A percentile compares a stretch with the other conserved stretches of the same genome.
Conservation (phyloP, 2,888 invertebrate species). For the Meiosimyza decipiens region DNA sequence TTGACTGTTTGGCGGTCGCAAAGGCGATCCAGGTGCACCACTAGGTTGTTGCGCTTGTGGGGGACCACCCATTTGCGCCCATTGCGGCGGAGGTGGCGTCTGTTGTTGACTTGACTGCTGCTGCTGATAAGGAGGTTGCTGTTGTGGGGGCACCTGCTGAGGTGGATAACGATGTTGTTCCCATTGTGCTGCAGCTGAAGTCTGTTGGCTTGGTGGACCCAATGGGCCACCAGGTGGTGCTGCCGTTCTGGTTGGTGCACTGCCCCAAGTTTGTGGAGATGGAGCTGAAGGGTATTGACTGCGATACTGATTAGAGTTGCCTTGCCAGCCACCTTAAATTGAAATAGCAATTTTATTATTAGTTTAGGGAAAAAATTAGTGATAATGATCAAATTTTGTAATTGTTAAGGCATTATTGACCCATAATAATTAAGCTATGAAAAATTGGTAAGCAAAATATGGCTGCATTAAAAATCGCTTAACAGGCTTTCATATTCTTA, state of each 20-base stretch:
- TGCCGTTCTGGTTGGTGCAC: constrained; percentile 61
- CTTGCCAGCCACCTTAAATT: constrained; percentile 73
- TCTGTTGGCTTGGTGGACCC: constrained; percentile 64
- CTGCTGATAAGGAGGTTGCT: constrained; percentile 64
- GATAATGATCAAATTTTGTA: no score
- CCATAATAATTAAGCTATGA: no score
- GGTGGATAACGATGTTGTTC: constrained; percentile 68
- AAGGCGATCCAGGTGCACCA: constrained; percentile 49
- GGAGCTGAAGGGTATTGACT: constrained; percentile 66
- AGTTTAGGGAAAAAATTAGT: neutral
- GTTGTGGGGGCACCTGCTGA: constrained; percentile 64
- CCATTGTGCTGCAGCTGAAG: constrained; percentile 64
- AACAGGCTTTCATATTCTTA: no score
- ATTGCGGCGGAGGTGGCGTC: constrained; percentile 61
- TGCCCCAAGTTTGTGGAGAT: constrained; percentile 63
- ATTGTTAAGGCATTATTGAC: no score
- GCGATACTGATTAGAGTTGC: constrained; percentile 69
- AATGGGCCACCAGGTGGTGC: constrained; percentile 61
- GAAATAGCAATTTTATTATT: neutral
- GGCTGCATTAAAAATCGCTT: no score
- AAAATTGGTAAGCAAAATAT: no score
- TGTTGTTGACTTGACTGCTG: constrained; percentile 55
- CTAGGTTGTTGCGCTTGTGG: constrained; percentile 48
- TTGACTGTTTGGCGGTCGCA: constrained; percentile 54
- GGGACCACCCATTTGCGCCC: constrained; percentile 58